Conservation (phyloP, 1,140 invertebrate genomes). For the Drosophila melanogaster region Release_6_plus_ISO1_MT NT_037436.4:13231501-13232000, state of each 20-base stretch:
- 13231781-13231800: neutral
- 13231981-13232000: constrained; percentile 33
- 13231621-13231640: constrained; percentile 37
- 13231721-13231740: neutral
- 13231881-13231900: constrained; percentile 2
- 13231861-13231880: neutral
- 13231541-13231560: constrained; percentile 38
- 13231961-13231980: constrained; percentile 31
- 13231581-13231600: constrained; percentile 62
- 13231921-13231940: constrained; percentile 8
- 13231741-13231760: neutral
- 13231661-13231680: constrained; percentile 3
- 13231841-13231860: neutral
- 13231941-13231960: constrained; percentile 6
- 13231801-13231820: neutral
- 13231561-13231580: constrained; percentile 34
- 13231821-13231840: neutral
- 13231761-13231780: no score
- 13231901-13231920: constrained; percentile 20
- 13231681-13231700: constrained; percentile 1
- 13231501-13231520: constrained; percentile 58
- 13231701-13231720: neutral
- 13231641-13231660: neutral
- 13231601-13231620: constrained; percentile 37
- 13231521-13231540: constrained; percentile 13